These are phyloP conservation scores for Camarhynchus parvulus DNA, from an alignment of 2,113 vertebrate species.

Conservation along the genomic window DNA sequence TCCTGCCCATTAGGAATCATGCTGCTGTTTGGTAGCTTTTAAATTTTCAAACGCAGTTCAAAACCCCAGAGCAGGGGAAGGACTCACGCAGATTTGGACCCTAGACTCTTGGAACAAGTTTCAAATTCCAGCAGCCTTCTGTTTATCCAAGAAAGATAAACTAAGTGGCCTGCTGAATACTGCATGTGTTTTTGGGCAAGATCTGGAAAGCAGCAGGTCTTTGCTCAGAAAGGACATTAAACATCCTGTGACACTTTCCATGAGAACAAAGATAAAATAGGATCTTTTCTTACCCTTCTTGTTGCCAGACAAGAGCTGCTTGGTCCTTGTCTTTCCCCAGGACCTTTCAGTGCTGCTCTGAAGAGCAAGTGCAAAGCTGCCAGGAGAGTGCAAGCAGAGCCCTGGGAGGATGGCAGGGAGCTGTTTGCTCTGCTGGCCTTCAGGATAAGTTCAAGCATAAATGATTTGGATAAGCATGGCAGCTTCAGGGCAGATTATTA, in stretches of 20 bases:
- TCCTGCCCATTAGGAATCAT: background rate
- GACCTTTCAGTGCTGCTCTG: background rate
- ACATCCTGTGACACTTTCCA: constrained; percentile 17
- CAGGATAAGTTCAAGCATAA: background rate
- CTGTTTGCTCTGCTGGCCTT: background rate
- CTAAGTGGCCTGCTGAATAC: constrained; percentile 17
- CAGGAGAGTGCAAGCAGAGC: background rate
- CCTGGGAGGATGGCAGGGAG: background rate
- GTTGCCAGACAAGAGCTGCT: background rate
- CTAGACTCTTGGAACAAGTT: constrained; percentile 56
- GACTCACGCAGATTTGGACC: background rate
- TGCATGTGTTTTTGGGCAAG: background rate
- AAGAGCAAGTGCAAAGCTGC: background rate
- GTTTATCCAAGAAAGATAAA: constrained; percentile 65
- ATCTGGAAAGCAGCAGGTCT: constrained; percentile 46
- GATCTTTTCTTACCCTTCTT: background rate
- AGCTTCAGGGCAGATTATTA: background rate
- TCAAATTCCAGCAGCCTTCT: constrained; percentile 58
- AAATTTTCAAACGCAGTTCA: background rate
- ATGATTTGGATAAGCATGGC: background rate
- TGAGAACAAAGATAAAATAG: background rate
- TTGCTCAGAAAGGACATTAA: constrained; percentile 5
- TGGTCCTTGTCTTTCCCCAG: background rate
- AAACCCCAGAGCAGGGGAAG: background rate
- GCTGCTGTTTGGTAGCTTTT: background rate